Base-by-base conservation (phyloP, 2,113 vertebrate genomes). In the Psephotus haematonotus region DNA sequence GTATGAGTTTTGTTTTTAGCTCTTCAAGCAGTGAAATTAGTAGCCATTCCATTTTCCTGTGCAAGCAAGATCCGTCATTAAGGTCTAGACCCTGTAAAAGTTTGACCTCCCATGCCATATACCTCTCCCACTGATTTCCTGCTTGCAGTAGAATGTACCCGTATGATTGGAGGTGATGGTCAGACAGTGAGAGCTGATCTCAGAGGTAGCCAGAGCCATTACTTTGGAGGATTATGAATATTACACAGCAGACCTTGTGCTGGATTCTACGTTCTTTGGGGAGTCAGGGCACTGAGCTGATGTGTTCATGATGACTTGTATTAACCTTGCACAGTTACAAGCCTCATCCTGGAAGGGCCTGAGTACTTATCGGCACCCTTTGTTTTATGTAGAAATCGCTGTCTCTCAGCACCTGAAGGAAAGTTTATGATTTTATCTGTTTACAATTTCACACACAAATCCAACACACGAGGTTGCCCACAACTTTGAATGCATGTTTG, bases 371-470 rank as follows among this genome's bases (percentile, higher is more conserved):
- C 46, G 75, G 2, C 22, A 52, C 49, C 35, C 9, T 77, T 33
- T 65, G 31, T 16, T 59, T 75, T 87, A 31, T 39, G 55, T 60
- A 55, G 39, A 80, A 87, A 44, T 29, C 62, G 31, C 59, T 68
- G 9, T n/a, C 41, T 74, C 33, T 70, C 0, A 0, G 31, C 52
- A 67, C 44, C 63, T 70, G 62, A 44, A 62, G 46, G 57, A 60
- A 70, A 41, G 31, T 62, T 86, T 31, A 52, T 35, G 20, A 57
- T 82, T 86, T 89, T 68, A 57, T 72, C 41, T 63, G 35, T 60
- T 88, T 65, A 62, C 39, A 87, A 39, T 63, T 94, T 94, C 60
- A 86, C 41, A 82, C 37, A 50, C 47, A 92, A 50, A 63, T 86
- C 68, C 17, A 78, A 41, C 33, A 46, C 25, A 77, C 11, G 35